Conservation (phyloP, 2,888 invertebrate species). For the Brachypalpus laphriformis region DNA sequence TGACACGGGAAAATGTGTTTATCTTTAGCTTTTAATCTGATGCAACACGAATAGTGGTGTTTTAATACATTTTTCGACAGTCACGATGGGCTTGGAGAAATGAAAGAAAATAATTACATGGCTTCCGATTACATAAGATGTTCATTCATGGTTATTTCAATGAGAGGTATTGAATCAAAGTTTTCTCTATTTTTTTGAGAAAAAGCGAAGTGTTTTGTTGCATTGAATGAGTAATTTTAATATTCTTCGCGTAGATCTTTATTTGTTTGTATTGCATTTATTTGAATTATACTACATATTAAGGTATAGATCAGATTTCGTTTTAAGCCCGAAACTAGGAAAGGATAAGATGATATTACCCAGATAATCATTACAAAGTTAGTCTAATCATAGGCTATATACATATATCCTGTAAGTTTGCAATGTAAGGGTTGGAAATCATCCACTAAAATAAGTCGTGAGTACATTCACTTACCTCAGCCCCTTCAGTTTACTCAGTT, state of each 20-base stretch:
- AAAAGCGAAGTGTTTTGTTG: neutral
- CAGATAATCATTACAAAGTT: too few relatives aligned
- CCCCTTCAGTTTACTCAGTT: too few relatives aligned
- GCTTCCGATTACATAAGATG: slow-evolving; percentile 24
- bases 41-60: slow-evolving; percentile 38
- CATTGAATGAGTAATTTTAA: neutral
- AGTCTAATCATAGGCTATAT: too few relatives aligned
- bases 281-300: too few relatives aligned
- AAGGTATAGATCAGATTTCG: too few relatives aligned
- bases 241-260: neutral
- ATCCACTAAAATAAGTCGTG: too few relatives aligned
- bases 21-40: slow-evolving; percentile 58
- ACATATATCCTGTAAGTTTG: too few relatives aligned
- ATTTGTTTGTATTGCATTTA: too few relatives aligned
- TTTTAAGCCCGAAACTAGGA: too few relatives aligned
- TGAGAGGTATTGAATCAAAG: neutral
- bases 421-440: too few relatives aligned
- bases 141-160: slow-evolving; percentile 8
- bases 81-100: slow-evolving; percentile 34
- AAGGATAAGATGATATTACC: too few relatives aligned
- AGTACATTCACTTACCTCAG: too few relatives aligned
- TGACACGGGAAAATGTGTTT: slow-evolving; percentile 14
- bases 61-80: slow-evolving; percentile 20
- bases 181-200: neutral
- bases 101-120: slow-evolving; percentile 22